Evolutionary conservation across 2,888 invertebrate genomes (phyloP).

Genomic region (Chloroclystis v-ata): DNA sequence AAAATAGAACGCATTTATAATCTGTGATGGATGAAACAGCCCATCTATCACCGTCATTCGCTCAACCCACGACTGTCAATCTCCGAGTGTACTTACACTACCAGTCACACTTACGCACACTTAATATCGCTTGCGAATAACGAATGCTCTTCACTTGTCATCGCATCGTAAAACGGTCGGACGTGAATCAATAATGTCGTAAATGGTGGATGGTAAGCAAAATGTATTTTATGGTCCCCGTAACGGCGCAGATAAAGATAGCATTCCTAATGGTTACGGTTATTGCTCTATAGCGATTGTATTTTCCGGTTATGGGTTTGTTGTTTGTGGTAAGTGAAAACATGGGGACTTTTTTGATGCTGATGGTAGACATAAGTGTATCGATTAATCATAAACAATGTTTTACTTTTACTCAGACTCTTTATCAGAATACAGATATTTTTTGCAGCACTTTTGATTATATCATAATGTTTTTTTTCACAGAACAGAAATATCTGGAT

Average conservation of each 20-base stretch:
- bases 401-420: too few relatives aligned
- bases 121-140: constrained; percentile 15
- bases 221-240: constrained; percentile 16
- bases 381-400: too few relatives aligned
- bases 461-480: too few relatives aligned
- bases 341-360: too few relatives aligned
- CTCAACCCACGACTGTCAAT: too few relatives aligned
- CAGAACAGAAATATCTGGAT: too few relatives aligned
- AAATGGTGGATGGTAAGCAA: constrained; percentile 16
- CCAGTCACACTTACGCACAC: constrained; percentile 17
- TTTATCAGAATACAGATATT: too few relatives aligned
- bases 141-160: constrained; percentile 25
- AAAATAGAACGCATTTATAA: too few relatives aligned
- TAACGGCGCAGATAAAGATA: constrained; percentile 10
- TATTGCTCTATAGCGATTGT: constrained; percentile 9
- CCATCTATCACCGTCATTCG: too few relatives aligned
- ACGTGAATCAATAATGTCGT: constrained; percentile 17
- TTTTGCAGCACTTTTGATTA: too few relatives aligned
- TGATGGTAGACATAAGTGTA: too few relatives aligned
- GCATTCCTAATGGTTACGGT: constrained; percentile 8
- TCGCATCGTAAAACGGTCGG: constrained; percentile 20
- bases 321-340: not conserved
- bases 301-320: not conserved
- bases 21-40: too few relatives aligned
- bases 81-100: constrained; percentile 15